Conservation (phyloP, 2,888 invertebrate species). For the Platynereis dumerilii region DNA sequence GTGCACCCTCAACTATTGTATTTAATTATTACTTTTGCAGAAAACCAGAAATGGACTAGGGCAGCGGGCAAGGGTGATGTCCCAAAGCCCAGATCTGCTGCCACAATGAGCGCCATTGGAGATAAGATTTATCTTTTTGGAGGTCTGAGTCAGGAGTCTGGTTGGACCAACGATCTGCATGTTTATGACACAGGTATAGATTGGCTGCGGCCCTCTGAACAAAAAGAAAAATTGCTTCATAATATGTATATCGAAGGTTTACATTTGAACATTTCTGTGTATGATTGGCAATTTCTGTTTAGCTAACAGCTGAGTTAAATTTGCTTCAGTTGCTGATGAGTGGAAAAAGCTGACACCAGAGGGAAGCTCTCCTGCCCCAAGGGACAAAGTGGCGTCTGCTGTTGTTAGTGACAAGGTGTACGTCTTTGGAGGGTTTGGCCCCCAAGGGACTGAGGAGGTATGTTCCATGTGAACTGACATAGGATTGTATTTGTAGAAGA, state of each 20-base stretch:
- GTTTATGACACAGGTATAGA: slow-evolving; percentile 53
- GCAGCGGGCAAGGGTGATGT: slow-evolving; percentile 42
- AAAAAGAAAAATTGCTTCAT: background rate
- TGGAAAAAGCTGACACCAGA: slow-evolving; percentile 37
- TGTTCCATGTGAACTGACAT: background rate
- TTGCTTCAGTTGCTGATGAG: slow-evolving; percentile 44
- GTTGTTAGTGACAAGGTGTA: slow-evolving; percentile 53
- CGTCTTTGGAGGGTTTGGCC: slow-evolving; percentile 63
- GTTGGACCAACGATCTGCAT: slow-evolving; percentile 58
- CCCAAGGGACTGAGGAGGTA: slow-evolving; percentile 41
- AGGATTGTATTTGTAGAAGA: background rate
- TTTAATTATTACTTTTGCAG: no score
- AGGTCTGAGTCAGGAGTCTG: slow-evolving; percentile 57
- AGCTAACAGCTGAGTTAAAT: no score
- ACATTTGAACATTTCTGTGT: no score
- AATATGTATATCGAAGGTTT: background rate
- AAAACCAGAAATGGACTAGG: slow-evolving; percentile 45
- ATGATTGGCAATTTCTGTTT: no score
- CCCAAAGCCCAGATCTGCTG: slow-evolving; percentile 52
- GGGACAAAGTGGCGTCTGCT: slow-evolving; percentile 58
- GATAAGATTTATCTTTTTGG: slow-evolving; percentile 58
- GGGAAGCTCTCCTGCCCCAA: slow-evolving; percentile 49
- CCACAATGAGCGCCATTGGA: slow-evolving; percentile 51
- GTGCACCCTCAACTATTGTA: no score
- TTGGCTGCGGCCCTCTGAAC: background rate